Evolutionary conservation across 2,113 vertebrate species (phyloP).

Genomic region (Oryzias curvinotus): DNA sequence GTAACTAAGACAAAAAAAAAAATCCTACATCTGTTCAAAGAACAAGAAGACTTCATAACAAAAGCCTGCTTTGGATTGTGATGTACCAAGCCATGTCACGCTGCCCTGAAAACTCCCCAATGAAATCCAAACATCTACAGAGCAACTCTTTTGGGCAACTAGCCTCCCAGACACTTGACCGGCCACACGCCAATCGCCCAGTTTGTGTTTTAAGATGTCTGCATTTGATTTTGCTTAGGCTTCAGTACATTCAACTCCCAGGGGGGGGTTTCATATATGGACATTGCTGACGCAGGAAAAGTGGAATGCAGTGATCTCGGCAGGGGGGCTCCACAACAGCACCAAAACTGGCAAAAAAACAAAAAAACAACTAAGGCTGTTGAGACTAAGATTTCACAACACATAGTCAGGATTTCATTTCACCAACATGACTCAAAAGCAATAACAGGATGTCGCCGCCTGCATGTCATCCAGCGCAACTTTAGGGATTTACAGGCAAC

Average conservation of each 20-base stretch:
- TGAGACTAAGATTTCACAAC: conserved; percentile 40
- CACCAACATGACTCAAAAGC: conserved; percentile 29
- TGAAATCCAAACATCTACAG: conserved; percentile 56
- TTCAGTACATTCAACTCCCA: conserved; percentile 19
- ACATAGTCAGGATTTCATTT: conserved; percentile 6
- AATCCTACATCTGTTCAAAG: background rate
- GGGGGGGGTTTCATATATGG: conserved; percentile 7
- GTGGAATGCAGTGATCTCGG: conserved; percentile 56
- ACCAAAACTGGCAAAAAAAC: conserved; percentile 31
- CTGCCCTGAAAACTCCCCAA: conserved; percentile 23
- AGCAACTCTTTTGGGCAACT: conserved; percentile 8
- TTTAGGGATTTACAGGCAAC: background rate
- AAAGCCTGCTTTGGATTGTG: background rate
- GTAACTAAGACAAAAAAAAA: background rate
- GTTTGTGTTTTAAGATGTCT: conserved; percentile 35
- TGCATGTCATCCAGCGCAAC: conserved; percentile 11
- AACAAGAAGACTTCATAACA: conserved; percentile 6
- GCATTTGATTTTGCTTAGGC: conserved; percentile 36
- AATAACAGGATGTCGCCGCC: conserved; percentile 47
- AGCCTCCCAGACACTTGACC: conserved; percentile 11
- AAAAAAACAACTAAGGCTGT: conserved; percentile 13
- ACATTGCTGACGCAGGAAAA: conserved; percentile 48
- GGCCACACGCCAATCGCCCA: conserved; percentile 2
- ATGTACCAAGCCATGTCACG: conserved; percentile 13
- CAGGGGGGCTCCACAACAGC: conserved; percentile 48